Evolutionary conservation across 2,113 vertebrate species (phyloP).

Genomic region (Lepus europaeus): DNA sequence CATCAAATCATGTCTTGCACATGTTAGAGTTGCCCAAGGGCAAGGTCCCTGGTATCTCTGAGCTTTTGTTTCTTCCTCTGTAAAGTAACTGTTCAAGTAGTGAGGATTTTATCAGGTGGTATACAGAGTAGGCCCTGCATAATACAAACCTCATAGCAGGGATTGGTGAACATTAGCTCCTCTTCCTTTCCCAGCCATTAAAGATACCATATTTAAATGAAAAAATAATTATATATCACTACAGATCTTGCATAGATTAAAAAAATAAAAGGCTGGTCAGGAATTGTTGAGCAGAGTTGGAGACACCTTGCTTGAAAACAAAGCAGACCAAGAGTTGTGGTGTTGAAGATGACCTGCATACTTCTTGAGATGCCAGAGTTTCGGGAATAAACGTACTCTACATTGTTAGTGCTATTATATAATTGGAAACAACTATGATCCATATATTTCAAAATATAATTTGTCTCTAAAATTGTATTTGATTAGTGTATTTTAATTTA

Average conservation of each 20-base stretch:
- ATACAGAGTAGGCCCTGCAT: neutral
- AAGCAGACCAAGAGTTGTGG: neutral
- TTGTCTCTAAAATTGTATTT: constrained; percentile 52
- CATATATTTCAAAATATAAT: constrained; percentile 35
- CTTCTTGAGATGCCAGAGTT: neutral
- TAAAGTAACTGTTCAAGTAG: neutral
- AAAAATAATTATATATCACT: neutral
- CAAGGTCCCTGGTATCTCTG: neutral
- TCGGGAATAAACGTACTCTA: neutral
- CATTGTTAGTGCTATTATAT: neutral
- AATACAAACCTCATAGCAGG: neutral
- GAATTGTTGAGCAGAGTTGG: neutral
- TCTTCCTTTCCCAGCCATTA: neutral
- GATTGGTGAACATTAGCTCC: neutral
- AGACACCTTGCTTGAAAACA: neutral
- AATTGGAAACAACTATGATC: neutral
- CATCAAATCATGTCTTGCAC: neutral
- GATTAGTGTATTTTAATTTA: constrained; percentile 38
- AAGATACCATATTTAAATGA: constrained; percentile 13
- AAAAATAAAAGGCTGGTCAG: neutral
- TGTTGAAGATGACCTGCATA: neutral
- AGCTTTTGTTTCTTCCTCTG: constrained; percentile 9
- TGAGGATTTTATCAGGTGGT: constrained; percentile 47
- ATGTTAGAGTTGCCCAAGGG: neutral
- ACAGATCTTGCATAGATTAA: neutral